Conservation (phyloP, 2,113 vertebrate genomes). For the Menidia beryllina region DNA sequence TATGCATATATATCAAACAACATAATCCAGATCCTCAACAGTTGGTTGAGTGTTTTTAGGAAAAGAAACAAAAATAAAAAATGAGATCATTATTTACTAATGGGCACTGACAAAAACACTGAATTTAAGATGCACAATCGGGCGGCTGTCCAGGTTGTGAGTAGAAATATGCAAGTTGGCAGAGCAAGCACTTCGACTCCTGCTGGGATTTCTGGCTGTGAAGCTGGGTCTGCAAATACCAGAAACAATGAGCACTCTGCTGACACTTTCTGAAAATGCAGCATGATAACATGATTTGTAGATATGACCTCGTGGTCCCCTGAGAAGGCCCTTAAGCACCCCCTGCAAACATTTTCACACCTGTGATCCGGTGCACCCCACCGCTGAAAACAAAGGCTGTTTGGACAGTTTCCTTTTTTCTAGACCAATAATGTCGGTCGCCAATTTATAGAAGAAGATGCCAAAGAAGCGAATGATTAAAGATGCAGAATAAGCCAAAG, state of each 20-base stretch:
- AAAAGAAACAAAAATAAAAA: conserved; percentile 55
- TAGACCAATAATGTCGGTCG: not conserved
- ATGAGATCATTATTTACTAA: conserved; percentile 55
- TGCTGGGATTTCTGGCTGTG: conserved; percentile 55
- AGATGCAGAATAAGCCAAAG: too few relatives aligned
- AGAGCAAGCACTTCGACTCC: conserved; percentile 48
- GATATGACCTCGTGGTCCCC: conserved; percentile 6
- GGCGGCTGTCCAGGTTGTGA: conserved; percentile 57
- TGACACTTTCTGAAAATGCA: conserved; percentile 35
- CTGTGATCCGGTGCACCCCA: conserved; percentile 16
- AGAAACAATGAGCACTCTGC: conserved; percentile 37
- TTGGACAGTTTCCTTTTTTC: conserved; percentile 16
- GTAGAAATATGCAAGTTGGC: conserved; percentile 64
- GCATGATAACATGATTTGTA: conserved; percentile 30
- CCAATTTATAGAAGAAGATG: too few relatives aligned
- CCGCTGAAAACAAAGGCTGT: conserved; percentile 5
- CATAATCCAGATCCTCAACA: conserved; percentile 35
- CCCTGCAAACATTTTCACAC: conserved; percentile 23
- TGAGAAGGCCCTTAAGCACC: not conserved
- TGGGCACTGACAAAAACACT: conserved; percentile 59
- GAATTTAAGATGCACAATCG: conserved; percentile 63
- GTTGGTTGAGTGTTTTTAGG: conserved; percentile 47
- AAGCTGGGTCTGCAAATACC: conserved; percentile 40
- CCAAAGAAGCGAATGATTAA: too few relatives aligned
- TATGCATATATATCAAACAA: conserved; percentile 53